Evolutionary conservation across 2,797 vertebrate species (phyloP), one percentile per base, ranked within the genome.

Genomic region (Platyrinchus mystaceus): DNA sequence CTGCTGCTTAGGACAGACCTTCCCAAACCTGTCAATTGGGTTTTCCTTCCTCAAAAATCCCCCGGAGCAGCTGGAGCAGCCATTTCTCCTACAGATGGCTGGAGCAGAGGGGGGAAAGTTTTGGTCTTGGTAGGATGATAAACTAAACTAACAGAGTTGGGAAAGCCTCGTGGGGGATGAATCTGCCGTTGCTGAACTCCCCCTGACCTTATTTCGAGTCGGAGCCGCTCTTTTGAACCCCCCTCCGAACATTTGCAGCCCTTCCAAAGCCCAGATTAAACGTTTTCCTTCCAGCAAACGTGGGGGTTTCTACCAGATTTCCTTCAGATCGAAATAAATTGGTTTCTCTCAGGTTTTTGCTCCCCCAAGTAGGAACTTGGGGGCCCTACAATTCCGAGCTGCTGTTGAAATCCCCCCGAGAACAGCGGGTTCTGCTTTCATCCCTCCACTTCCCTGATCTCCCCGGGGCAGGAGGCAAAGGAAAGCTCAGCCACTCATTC

Each of bases 151-250:
- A 17, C 1, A 4, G 4, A 10, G 36, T 3, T 4, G 86, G 18
- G 63, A 26, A 23, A 56, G 50, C 67, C 2, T 60, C 3, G 68
- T 44, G 93, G 83, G 70, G 90, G 91, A 73, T 49, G 86, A 39
- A 60, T 68, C 86, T 55, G 91, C 49, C 41, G 7, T 34, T 52
- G 86, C 83, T 94, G 93, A 90, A 92, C 87, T 94, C 80, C 82
- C 70, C 75, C 66, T 93, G 93, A 93, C 93, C 93, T 87, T 87
- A 11, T 30, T 77, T 16, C 82, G 18, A 77, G 69, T 4, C 58
- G 60, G 47, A 87, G 85, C 74, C 34, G 88, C 80, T 91, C 85
- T 77, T 76, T 79, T 60, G 85, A 91, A 53, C 77, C 81, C 90
- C 85, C 62, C 52, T 78, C 43, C 79, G 60, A 84, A 71, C 83